A percentile compares a stretch with the other conserved stretches of the same genome.
These are phyloP conservation scores for Luscinia luscinia DNA, from an alignment of 2,797 vertebrate species.

Conservation along the genomic window DNA sequence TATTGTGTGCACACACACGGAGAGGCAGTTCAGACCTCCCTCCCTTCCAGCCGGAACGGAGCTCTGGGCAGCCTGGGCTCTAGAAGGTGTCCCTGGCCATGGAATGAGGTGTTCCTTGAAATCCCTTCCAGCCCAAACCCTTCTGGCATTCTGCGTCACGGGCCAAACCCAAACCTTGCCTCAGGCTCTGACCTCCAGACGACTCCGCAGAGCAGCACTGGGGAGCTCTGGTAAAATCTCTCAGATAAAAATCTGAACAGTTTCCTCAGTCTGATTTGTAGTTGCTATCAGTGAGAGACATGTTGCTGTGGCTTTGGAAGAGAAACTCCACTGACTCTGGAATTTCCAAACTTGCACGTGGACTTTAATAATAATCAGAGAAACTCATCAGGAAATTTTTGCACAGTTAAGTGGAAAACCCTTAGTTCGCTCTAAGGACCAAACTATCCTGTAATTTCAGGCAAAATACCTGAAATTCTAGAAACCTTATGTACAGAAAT, in stretches of 20 bases:
- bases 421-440: background rate
- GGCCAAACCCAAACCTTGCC: accelerated
- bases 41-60: background rate
- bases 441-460: background rate
- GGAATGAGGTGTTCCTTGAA: background rate
- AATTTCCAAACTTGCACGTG: accelerated
- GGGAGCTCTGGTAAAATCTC: background rate
- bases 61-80: accelerated
- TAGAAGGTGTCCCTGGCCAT: background rate
- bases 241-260: background rate
- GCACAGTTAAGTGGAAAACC: background rate
- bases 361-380: background rate
- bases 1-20: accelerated
- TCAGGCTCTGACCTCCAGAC: background rate
- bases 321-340: background rate
- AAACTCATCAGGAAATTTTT: background rate
- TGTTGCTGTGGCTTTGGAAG: background rate
- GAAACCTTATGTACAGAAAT: accelerated
- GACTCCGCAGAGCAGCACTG: accelerated
- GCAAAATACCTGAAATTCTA: background rate
- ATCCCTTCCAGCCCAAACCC: background rate
- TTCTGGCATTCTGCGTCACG: background rate
- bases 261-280: background rate
- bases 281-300: background rate
- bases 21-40: background rate